Base-by-base conservation (phyloP, 1,140 invertebrate genomes). In the Drosophila watanabei region DNA sequence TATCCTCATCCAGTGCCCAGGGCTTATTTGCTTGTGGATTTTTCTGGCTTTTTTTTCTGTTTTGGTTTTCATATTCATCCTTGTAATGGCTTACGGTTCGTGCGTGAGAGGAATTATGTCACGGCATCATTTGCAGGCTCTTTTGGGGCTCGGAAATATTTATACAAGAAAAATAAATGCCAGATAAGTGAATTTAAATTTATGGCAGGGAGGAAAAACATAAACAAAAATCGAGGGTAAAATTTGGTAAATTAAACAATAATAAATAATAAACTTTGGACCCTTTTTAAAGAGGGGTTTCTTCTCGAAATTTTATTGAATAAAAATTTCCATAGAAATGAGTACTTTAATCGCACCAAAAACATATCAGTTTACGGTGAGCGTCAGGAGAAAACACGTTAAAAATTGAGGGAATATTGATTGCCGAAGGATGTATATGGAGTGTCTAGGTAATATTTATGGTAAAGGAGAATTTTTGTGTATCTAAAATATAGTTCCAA, bases 51-150 rank as follows among this genome's bases (percentile, higher is more conserved):
- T 49, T 49, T 49, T 49, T 48, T 37, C 37, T n/a, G 46, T 60
- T 72, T 71, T 51, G 51, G 35, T 60, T 59, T 61, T 73, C 56
- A 75, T 75, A 73, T 73, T 73, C 68, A 73, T 71, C 56, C 46
- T 32, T n/a, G 52, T 32, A 60, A 73, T 73, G 68, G 45, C 70
- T 60, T 51, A 59, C 52, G 33, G 69, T 33, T 61, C 37, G 71
- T 73, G 71, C 69, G 71, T 75, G 71, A 73, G 69, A 8, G n/a
- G 71, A 75, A 75, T 75, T 75, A 41, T 75, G 69, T 52, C 69
- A 72, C 71, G 69, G 24, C 35, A 73, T 72, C 46, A 41, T 51
- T 58, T 51, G 60, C 35, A 63, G 63, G 11, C 18, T 30, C 33
- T 66, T 32, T 16, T 28, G 54, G 54, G 33, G 14, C 39, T 24